Evolutionary conservation across 2,888 invertebrate genomes (phyloP), one percentile per base, ranked within the genome.

Genomic region (Apamea epomidion): DNA sequence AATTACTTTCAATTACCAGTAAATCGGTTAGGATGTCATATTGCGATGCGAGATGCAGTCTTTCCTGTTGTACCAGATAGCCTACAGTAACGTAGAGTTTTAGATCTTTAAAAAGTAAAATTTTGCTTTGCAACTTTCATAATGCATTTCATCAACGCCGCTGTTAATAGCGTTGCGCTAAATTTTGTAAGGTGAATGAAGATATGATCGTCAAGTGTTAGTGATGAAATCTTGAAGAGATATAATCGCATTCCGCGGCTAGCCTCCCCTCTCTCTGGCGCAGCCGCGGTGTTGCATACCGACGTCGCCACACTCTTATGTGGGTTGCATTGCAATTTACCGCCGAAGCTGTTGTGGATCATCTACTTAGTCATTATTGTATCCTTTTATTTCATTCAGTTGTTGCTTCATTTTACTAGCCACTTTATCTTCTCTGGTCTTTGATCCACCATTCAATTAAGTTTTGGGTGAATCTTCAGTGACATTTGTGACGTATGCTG

Each of bases 241-340:
- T 93, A 92, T 94, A 95, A 95, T 95, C 92, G 93, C 94, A 95
- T 95, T 95, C 95, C 93, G 94, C 95, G 94, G 93, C 94, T 88
- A 91, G 91, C 89, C 91, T 90, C 93, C 93, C 92, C 94, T 91
- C 91, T 91, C 90, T 87, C 84, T 78, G 80, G 80, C 70, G 37
- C 48, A 76, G 83, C 45, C 78, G 84, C 88, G 84, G 85, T 90
- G 91, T 92, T 93, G 92, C 93, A 92, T 91, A 91, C 90, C 91
- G 89, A 89, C 90, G 91, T 84, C 88, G 90, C 88, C 86, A 86
- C 88, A 88, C 87, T 92, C 89, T 89, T 88, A 92, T 91, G 91
- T 93, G 91, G 91, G 90, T 89, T 89, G 86, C 82, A 87, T 89
- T 93, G 92, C 90, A 91, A 86, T 92, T 90, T 79, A 82, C 76